Base-by-base conservation (phyloP, 2,888 invertebrate genomes). In the Plebejus melissa region DNA sequence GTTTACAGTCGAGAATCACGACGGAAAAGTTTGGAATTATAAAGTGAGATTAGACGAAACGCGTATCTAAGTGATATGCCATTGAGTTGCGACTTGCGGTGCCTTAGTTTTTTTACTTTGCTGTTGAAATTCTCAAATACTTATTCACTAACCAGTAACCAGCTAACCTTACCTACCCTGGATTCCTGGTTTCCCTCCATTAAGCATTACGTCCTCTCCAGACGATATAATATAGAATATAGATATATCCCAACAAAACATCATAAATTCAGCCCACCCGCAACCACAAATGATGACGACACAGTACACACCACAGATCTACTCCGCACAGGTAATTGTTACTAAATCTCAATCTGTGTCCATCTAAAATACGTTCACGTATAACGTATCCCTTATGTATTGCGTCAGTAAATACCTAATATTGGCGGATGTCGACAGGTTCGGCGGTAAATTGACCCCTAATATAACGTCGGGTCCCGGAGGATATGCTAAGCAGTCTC, bases 401-500 rank as follows among this genome's bases (percentile, higher is more conserved):
- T 65, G 65, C 65, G 3, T 65, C 65, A 65, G 65, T 65, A 65
- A 65, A 65, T 65, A n/a, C n/a, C n/a, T n/a, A 65, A 65, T 65
- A 65, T 65, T 65, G 32, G 32, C 65, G 65, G 65, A 65, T 41
- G 70, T 70, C 70, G 41, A 41, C 70, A 41, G 70, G 70, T 41
- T 70, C 41, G 70, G 41, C 41, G 41, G 41, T 41, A 41, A 70
- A 70, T 70, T 70, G 38, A 22, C 70, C 41, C 70, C 41, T 70
- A 11, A 70, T 70, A 70, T 70, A 70, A 70, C 38, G 41, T 41
- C 22, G 38, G 41, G 70, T 22, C 70, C 41, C 70, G 41, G 41
- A 41, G 70, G 41, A 70, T 70, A 70, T 41, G 70, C 41, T 70
- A 70, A 70, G 41, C 41, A 70, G 70, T 41, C 70, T 41, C 41